These are phyloP conservation scores for Pomacea canaliculata DNA, from an alignment of 2,888 invertebrate species.

Conservation along the genomic window DNA sequence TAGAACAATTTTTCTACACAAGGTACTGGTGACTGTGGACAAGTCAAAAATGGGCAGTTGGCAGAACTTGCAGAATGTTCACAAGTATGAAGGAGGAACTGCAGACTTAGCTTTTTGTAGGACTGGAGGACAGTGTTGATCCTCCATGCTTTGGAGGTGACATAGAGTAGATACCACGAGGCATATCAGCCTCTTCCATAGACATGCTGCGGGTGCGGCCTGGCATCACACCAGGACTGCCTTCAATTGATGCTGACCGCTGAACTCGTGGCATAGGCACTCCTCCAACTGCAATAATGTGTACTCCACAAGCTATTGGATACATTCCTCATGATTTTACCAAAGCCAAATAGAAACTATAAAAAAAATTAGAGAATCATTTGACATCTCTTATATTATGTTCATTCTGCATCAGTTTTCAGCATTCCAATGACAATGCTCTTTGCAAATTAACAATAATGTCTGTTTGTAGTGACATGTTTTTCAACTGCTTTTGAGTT, in stretches of 20 bases:
- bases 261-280: constrained; percentile 86
- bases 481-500: too few species aligned
- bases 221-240: constrained; percentile 38
- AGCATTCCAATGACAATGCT: too few species aligned
- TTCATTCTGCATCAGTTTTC: not conserved
- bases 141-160: constrained; percentile 56
- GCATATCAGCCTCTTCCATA: constrained; percentile 69
- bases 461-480: too few species aligned
- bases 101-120: constrained; percentile 35
- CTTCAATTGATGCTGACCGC: constrained; percentile 70
- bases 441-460: too few species aligned
- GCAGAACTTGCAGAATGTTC: too few species aligned
- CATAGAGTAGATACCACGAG: constrained; percentile 61
- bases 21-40: too few species aligned
- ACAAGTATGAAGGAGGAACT: too few species aligned
- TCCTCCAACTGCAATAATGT: constrained; percentile 76
- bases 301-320: not conserved
- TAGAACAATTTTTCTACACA: too few species aligned
- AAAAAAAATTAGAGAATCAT: too few species aligned
- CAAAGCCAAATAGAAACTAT: too few species aligned
- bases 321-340: not conserved
- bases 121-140: constrained; percentile 36
- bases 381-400: not conserved
- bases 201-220: constrained; percentile 73
- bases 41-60: too few species aligned